Percentiles rank a stretch among this genome's conserved stretches.
Evolutionary conservation across 2,797 vertebrate genomes (phyloP).

Genomic region (Phalanger gymnotis): DNA sequence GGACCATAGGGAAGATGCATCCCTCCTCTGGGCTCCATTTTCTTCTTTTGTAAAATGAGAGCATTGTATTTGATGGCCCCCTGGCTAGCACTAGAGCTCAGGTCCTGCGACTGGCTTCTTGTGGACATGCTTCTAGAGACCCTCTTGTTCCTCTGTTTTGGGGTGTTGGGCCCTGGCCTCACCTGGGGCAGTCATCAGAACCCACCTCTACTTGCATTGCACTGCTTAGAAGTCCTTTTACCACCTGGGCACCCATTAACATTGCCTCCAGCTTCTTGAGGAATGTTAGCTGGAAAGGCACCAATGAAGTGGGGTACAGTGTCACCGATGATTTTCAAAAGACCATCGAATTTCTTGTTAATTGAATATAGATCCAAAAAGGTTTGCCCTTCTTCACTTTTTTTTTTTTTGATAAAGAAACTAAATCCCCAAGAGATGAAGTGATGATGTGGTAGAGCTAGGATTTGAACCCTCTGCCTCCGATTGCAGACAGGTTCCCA

Average conservation of each 20-base stretch:
- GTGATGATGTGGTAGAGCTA: no score
- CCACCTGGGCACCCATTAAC: neutral
- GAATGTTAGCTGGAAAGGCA: neutral
- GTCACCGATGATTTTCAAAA: neutral
- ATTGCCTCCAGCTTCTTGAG: no score
- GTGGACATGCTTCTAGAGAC: neutral
- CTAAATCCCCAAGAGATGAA: neutral
- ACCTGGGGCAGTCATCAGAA: no score
- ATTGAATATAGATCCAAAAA: neutral
- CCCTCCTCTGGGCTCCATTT: neutral
- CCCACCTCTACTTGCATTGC: neutral
- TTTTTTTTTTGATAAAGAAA: no score
- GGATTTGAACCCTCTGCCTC: no score
- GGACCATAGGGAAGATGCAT: neutral
- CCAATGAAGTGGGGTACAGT: fast-evolving
- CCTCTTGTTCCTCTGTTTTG: no score
- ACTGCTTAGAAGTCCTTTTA: neutral
- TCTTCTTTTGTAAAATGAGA: no score
- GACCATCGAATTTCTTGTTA: neutral
- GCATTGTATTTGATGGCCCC: neutral
- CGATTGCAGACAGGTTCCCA: neutral
- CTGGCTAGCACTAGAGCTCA: no score
- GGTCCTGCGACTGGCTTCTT: neutral
- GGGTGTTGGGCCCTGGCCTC: no score
- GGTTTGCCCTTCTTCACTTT: neutral